Percentiles rank a stretch among this genome's conserved stretches.
phyloP scores from a whole-genome alignment of 2,113 vertebrate species.

The Agapornis roseicollis region DNA sequence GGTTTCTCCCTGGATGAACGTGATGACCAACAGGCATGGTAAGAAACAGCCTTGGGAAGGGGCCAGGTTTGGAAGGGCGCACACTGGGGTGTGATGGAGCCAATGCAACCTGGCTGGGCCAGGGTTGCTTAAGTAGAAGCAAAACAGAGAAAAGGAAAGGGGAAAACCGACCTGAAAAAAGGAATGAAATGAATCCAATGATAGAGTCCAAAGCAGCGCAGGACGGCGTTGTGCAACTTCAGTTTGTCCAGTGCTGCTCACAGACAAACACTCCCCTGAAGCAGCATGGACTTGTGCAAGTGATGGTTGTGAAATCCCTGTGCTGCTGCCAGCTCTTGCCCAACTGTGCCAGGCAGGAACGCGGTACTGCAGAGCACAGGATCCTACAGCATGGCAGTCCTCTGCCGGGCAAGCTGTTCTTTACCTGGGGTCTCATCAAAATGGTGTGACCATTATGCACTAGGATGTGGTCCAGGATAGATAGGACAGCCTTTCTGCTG shows the following conservation, averaged over 20 bases:
- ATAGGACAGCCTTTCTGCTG: background rate
- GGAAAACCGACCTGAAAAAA: background rate
- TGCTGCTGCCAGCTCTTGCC: constrained; percentile 25
- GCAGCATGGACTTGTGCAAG: constrained; percentile 42
- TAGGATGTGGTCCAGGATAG: background rate
- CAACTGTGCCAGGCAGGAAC: background rate
- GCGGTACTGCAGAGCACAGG: background rate
- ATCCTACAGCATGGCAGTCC: background rate
- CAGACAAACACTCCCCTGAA: constrained; percentile 27
- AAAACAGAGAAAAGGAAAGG: background rate
- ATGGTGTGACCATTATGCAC: background rate
- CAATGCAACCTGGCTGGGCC: accelerated
- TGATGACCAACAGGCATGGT: background rate
- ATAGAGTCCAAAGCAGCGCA: constrained; percentile 17
- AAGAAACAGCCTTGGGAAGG: background rate
- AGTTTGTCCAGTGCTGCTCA: background rate
- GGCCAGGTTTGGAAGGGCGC: background rate
- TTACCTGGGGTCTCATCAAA: background rate
- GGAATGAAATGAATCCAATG: background rate
- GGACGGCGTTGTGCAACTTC: constrained; percentile 47
- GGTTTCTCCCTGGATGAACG: background rate
- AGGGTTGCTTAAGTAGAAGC: background rate
- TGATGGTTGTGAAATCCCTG: background rate
- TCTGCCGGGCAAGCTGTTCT: background rate
- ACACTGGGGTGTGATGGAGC: background rate